Base-by-base conservation (phyloP, 2,888 invertebrate genomes). In the Lasioglossum figueresi region DNA sequence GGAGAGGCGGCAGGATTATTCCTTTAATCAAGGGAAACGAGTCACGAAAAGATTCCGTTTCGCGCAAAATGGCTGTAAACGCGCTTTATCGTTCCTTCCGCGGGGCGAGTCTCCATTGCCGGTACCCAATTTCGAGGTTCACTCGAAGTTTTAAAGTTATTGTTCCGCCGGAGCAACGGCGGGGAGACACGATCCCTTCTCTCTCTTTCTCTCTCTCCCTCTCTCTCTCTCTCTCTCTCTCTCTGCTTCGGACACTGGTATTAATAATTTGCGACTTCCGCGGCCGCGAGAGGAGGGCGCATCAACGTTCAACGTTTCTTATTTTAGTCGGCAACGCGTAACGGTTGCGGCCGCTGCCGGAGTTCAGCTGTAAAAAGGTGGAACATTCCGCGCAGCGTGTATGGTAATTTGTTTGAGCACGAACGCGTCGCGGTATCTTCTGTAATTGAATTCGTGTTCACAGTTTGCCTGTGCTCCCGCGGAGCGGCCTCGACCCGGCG, bases 1-100 rank as follows among this genome's bases (percentile, higher is more conserved):
- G n/a, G 0, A 5, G 10, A n/a, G n/a, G 12, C 4, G 56, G 63
- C 63, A 63, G 63, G 68, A 84, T 80, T 85, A 85, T 78, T 85
- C 78, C 85, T 86, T 85, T 85, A 85, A 86, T 85, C 86, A 75
- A 79, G 71, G 74, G 74, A 74, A 80, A 76, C 84, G 76, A 73
- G 83, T 76, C 79, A 40, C 80, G 72, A 84, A 80, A 63, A 77
- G 75, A 79, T 83, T 72, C 75, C 59, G n/a, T 48, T 27, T 45
- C 37, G 66, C 72, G 76, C 34, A 66, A 73, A 52, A 27, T 52
- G 34, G 27, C 75, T 43, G 76, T 80, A 70, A 80, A 80, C 82
- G 82, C 79, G 74, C n/a, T 74, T 82, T 75, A 56, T 75, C 66
- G 75, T 31, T 40, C n/a, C 43, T 37, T 40, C 43, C 43, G 43